Base-by-base conservation (phyloP, 2,888 invertebrate species). In the Beris morrisii region DNA sequence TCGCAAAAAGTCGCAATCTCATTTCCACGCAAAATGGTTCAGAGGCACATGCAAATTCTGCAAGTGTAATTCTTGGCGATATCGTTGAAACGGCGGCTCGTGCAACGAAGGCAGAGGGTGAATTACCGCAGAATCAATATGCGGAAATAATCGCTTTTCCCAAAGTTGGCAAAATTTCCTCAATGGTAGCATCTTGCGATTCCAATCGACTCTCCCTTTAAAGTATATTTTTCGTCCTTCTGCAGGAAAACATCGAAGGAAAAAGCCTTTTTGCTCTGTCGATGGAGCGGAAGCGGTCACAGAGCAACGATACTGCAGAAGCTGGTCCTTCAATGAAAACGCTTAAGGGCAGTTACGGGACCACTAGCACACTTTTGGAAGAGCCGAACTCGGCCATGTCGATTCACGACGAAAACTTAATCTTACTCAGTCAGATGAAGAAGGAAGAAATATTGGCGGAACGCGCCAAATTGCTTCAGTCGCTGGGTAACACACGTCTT, bases 401-500 rank as follows among this genome's bases (percentile, higher is more conserved):
- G 72, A 90, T 95, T 67, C 93, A 95, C 74, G 78, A 82, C 70
- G 89, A 92, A 79, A 96, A 95, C 79, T 54, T 89, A 0, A 80
- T 84, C 71, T 80, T 85, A 66, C 75, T 96, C 11, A 82, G 82
- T 48, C 79, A 84, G 74, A 89, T 95, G 91, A 84, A 86, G 2
- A 82, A 86, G 71, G 83, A 86, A 63, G 91, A 95, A 73, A 93
- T 95, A 72, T 73, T 90, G 13, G 84, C 84, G 63, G 93, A 94
- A 77, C 86, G 87, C 70, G 81, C 86, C 69, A 87, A 88, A 73
- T 79, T 96, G 28, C 73, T 93, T 9, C 76, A 83, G 28, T 74
- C 79, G 0, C 69, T 79, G 32, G 79, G 80, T 80, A 71, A 69
- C 2, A 15, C 13, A 46, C 38, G 9, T 38, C 9, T 38, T 9